Conservation (phyloP, 2,888 invertebrate genomes). For the Glyphotaelius pellucidus region DNA sequence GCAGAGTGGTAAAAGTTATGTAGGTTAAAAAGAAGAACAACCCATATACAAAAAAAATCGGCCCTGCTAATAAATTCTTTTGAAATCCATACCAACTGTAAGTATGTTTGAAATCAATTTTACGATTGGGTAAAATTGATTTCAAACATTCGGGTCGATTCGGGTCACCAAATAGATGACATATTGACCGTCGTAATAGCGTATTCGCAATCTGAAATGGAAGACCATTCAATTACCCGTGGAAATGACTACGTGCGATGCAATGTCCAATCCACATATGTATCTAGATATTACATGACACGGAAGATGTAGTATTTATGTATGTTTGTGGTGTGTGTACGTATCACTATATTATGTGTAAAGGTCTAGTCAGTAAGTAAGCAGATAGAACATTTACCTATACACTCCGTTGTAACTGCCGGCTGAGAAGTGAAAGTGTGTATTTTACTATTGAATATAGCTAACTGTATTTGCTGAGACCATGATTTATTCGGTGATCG, state of each 20-base stretch:
- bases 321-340: not conserved
- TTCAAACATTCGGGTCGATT: no score
- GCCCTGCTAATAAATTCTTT: no score
- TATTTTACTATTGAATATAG: slow-evolving; percentile 14
- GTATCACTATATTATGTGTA: no score
- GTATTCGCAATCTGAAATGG: not conserved
- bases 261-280: not conserved
- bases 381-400: not conserved
- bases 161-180: no score
- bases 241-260: not conserved
- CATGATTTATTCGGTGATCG: no score
- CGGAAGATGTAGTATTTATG: not conserved
- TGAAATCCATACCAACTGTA: no score
- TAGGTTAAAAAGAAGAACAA: no score
- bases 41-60: no score
- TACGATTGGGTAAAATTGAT: no score
- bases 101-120: no score
- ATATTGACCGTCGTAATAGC: not conserved
- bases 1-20: no score
- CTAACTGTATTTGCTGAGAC: not conserved
- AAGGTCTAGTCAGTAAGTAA: not conserved
- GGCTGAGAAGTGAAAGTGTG: slow-evolving; percentile 5
- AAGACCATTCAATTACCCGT: not conserved
- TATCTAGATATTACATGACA: not conserved
- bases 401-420: not conserved